A percentile compares a stretch with the other conserved stretches of the same genome.
Evolutionary conservation across 2,888 invertebrate genomes (phyloP).

Genomic region (Platerodrilus igneus): DNA sequence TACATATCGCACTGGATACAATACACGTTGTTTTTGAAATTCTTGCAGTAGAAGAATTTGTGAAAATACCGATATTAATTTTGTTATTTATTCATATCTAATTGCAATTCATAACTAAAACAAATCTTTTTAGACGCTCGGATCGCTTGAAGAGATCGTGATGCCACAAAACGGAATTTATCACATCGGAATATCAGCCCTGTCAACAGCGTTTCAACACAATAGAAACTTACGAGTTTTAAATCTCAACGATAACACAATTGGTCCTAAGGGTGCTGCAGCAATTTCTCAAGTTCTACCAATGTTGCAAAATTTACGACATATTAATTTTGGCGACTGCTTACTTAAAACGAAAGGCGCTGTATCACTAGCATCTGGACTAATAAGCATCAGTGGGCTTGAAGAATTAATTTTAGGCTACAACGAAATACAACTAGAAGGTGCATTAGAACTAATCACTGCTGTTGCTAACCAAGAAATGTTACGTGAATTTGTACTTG

Average conservation of each 20-base stretch:
- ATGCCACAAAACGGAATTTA: constrained; percentile 99
- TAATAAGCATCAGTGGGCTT: constrained; percentile 46
- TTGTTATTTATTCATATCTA: too few species aligned
- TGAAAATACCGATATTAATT: too few species aligned
- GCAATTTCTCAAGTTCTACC: constrained; percentile 72
- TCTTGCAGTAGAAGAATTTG: too few species aligned
- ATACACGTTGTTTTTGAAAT: too few species aligned
- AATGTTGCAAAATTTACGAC: constrained; percentile 57
- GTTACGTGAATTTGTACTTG: constrained; percentile 54
- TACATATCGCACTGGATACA: too few species aligned
- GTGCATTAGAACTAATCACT: constrained; percentile 58
- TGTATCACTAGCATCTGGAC: constrained; percentile 64
- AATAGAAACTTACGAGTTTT: constrained; percentile 69
- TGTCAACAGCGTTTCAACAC: constrained; percentile 71
- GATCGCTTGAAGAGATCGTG: constrained; percentile 79
- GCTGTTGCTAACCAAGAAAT: constrained; percentile 57
- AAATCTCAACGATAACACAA: constrained; percentile 93
- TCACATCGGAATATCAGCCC: constrained; percentile 72
- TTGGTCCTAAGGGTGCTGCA: constrained; percentile 70
- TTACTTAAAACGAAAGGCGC: constrained; percentile 72
- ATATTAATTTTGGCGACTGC: constrained; percentile 77
- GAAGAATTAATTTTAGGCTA: constrained; percentile 63
- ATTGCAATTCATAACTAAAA: too few species aligned
- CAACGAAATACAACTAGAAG: constrained; percentile 76
- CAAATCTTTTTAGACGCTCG: constrained; percentile 61